Percentiles rank a stretch among this genome's conserved stretches.
Evolutionary conservation across 2,113 vertebrate species (phyloP).

Genomic region (Carassius auratus): DNA sequence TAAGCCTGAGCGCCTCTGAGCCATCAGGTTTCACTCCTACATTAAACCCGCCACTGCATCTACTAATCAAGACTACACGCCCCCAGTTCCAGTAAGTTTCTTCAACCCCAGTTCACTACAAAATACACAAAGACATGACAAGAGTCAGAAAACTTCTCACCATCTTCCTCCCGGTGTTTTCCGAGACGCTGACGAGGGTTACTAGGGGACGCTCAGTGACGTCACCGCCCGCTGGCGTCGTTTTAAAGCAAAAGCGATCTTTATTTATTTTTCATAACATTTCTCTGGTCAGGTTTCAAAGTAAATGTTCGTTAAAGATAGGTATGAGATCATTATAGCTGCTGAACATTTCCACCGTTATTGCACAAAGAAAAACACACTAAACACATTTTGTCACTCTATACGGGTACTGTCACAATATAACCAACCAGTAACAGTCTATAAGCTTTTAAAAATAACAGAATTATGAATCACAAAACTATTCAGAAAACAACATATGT

Average conservation of each 20-base stretch:
- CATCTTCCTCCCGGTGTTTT: slow-evolving; percentile 43
- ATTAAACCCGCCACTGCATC: background rate
- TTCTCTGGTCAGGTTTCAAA: background rate
- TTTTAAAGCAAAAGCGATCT: slow-evolving; percentile 14
- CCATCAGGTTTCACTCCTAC: background rate
- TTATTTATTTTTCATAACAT: background rate
- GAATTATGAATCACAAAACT: too few relatives aligned
- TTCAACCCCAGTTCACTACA: background rate
- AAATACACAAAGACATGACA: background rate
- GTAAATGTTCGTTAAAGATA: background rate
- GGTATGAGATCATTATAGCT: too few relatives aligned
- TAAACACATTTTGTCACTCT: too few relatives aligned
- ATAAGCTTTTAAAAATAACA: too few relatives aligned
- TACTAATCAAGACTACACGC: background rate
- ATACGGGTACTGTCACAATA: too few relatives aligned
- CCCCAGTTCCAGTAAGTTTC: background rate
- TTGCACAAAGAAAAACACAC: background rate
- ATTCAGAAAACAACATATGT: too few relatives aligned
- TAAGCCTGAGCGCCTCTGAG: background rate
- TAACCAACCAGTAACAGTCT: too few relatives aligned
- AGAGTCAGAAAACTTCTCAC: slow-evolving; percentile 40
- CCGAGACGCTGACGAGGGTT: slow-evolving; percentile 53
- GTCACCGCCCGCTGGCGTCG: slow-evolving; percentile 26
- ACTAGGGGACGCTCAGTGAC: slow-evolving; percentile 50
- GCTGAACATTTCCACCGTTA: background rate